Evolutionary conservation across 2,797 vertebrate genomes (phyloP).

Genomic region (Aplochiton taeniatus): DNA sequence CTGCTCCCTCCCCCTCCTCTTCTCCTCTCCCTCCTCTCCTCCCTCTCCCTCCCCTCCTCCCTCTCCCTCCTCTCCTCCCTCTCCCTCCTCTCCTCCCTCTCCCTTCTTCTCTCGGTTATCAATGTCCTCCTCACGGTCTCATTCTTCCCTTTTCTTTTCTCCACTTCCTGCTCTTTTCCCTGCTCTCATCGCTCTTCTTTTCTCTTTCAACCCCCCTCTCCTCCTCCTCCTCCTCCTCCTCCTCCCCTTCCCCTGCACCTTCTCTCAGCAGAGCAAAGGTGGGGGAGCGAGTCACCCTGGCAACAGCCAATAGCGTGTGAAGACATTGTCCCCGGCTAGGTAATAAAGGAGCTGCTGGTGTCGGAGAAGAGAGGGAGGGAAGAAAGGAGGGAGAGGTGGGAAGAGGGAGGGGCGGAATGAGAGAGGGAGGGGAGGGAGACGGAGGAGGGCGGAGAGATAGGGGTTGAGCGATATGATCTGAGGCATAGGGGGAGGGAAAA

Average conservation of each 20-base stretch:
- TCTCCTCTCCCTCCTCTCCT: background rate
- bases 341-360: background rate
- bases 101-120: conserved; percentile 1
- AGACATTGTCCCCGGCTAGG: background rate
- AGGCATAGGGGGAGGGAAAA: background rate
- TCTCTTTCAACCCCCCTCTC: background rate
- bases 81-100: background rate
- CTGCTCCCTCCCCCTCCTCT: too few species aligned
- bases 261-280: background rate
- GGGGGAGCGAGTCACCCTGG: background rate
- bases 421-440: background rate
- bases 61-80: background rate
- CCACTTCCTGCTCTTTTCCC: background rate
- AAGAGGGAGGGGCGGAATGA: too few species aligned
- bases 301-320: background rate
- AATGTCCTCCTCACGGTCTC: background rate
- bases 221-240: too few species aligned
- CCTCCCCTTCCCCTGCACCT: too few species aligned
- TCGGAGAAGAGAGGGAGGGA: background rate
- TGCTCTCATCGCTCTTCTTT: background rate
- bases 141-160: background rate
- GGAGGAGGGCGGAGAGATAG: background rate
- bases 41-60: too few species aligned
- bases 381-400: background rate
- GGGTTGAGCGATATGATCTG: background rate